Percentiles rank a stretch among this genome's conserved stretches.
These are phyloP conservation scores for Cepaea nemoralis DNA, from an alignment of 1,140 invertebrate species.

Conservation along the genomic window DNA sequence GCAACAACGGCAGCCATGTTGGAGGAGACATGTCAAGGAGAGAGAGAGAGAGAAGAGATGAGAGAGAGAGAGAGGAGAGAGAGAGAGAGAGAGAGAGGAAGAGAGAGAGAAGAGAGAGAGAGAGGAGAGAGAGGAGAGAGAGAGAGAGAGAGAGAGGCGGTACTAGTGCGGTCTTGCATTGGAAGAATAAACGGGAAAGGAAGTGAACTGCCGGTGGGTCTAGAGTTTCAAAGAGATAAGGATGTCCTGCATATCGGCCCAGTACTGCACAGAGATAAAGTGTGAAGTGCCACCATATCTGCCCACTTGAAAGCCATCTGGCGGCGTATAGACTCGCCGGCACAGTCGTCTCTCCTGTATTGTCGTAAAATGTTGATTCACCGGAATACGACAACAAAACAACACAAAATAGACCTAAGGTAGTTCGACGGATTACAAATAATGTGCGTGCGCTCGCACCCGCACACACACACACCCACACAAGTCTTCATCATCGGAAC, in stretches of 20 bases:
- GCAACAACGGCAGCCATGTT: too few species aligned
- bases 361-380: neutral
- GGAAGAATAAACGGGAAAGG: neutral
- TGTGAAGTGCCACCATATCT: neutral
- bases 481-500: too few species aligned
- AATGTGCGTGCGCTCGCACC: too few species aligned
- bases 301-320: neutral
- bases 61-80: too few species aligned
- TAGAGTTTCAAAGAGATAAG: neutral
- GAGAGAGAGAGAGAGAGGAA: neutral
- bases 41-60: neutral
- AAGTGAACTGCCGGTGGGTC: neutral
- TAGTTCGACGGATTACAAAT: too few species aligned
- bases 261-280: neutral
- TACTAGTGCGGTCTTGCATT: too few species aligned
- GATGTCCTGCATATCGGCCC: neutral
- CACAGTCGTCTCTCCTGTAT: neutral
- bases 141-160: too few species aligned
- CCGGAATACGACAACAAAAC: too few species aligned
- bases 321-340: neutral
- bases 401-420: too few species aligned
- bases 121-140: too few species aligned
- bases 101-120: neutral
- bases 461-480: too few species aligned
- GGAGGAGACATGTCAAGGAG: too few species aligned